Base-by-base conservation (phyloP, 1,140 invertebrate species). In the Campoletis sonorensis region DNA sequence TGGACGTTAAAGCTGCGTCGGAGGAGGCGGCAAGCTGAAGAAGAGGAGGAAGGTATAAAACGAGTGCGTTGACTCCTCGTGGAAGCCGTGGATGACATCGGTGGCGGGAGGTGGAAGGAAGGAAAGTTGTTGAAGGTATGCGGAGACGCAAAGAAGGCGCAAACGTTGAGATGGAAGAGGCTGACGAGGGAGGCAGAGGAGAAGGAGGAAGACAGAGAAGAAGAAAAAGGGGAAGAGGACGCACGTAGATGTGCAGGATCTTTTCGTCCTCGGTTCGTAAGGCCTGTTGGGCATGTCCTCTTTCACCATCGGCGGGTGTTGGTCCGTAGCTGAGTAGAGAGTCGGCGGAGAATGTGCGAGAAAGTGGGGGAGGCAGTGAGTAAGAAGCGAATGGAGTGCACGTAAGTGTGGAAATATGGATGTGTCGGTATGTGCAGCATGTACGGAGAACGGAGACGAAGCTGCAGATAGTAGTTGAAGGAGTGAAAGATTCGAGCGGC, bases 61-160 rank as follows among this genome's bases (percentile, higher is more conserved):
- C 68, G 80, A 64, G 79, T 77, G 81, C 80, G 82, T 84, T 84
- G 82, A 84, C 82, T 84, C 72, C 61, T 21, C n/a, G 77, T 58
- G 26, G 67, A 21, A 26, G 8, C 51, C 40, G 23, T 54, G 72
- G 72, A 27, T 30, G 33, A 51, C 58, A 67, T 7, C 27, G 68
- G 30, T 18, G 23, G 23, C 3, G 61, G 67, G 67, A 27, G n/a
- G 15, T 4, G 23, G 8, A 70, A 27, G 67, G 30, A 37, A 70
- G 27, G 68, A 37, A n/a, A 37, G 26, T 27, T 72, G 18, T 18
- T 79, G 77, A 37, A 70, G 61, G 58, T 68, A 45, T n/a, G n/a
- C n/a, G 73, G 30, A 27, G 64, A 16, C 10, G 49, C 18, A 16
- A 61, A 61, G 70, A 80, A 45, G 27, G 21, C 27, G 70, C 79